These are phyloP conservation scores for Formicarius rufipectus DNA, from an alignment of 2,113 vertebrate genomes.

Conservation along the genomic window DNA sequence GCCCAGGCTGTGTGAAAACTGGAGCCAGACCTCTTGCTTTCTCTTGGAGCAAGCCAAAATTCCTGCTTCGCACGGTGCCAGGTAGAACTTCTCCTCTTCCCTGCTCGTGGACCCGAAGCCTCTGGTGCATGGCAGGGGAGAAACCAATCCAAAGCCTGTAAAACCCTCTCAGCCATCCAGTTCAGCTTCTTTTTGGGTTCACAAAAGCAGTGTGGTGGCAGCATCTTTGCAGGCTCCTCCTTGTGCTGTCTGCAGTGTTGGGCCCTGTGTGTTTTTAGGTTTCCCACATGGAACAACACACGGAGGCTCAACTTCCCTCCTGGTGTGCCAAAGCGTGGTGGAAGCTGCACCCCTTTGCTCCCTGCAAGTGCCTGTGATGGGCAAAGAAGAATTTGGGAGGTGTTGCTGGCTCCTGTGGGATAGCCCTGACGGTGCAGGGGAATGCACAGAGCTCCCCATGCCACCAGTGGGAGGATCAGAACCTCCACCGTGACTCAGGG, in stretches of 20 bases:
- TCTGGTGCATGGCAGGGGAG: rapidly evolving
- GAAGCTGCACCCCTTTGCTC: not conserved
- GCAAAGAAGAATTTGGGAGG: not conserved
- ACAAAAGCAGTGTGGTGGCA: not conserved
- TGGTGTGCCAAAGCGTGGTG: not conserved
- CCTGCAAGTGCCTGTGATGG: not conserved
- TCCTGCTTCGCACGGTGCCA: not conserved
- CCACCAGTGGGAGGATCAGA: rapidly evolving
- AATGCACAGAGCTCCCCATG: rapidly evolving
- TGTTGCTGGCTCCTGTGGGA: not conserved
- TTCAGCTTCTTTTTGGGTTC: not conserved
- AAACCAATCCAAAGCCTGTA: not conserved
- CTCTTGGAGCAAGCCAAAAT: not conserved
- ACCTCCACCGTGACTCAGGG: too few species aligned
- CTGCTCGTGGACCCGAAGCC: rapidly evolving
- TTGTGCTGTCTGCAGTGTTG: not conserved
- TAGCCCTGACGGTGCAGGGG: rapidly evolving
- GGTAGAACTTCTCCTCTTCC: not conserved
- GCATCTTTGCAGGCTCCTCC: not conserved
- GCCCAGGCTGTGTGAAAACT: not conserved
- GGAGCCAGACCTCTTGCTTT: not conserved
- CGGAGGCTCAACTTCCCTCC: not conserved
- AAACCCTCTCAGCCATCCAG: not conserved
- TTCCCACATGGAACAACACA: not conserved
- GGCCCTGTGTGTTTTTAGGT: not conserved